Evolutionary conservation across 2,113 vertebrate species (phyloP).

Genomic region (Edolisoma coerulescens): DNA sequence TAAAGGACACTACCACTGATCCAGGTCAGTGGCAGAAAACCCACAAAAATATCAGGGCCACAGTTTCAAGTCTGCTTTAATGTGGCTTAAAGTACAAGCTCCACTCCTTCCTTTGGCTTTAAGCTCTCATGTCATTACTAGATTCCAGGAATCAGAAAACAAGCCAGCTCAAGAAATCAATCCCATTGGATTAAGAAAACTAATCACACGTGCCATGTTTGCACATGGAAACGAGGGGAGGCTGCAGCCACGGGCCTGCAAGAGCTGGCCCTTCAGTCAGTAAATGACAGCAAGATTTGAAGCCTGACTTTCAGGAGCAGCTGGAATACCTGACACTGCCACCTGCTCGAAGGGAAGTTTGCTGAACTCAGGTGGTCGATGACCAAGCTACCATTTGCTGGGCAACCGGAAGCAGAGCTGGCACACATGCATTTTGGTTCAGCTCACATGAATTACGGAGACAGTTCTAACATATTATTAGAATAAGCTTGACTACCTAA

Average conservation of each 20-base stretch:
- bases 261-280: background rate
- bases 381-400: background rate
- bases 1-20: background rate
- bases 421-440: background rate
- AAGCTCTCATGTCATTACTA: background rate
- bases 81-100: background rate
- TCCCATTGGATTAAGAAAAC: background rate
- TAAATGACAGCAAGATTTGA: background rate
- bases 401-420: background rate
- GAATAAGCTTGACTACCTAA: conserved; percentile 2
- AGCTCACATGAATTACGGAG: background rate
- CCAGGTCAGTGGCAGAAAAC: background rate
- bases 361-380: background rate
- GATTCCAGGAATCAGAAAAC: background rate
- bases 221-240: background rate
- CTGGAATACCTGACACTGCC: background rate
- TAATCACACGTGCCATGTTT: background rate
- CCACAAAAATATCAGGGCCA: background rate
- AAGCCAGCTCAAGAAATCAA: background rate
- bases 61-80: background rate
- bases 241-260: background rate
- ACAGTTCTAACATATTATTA: background rate
- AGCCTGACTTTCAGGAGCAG: background rate
- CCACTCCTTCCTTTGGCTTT: background rate
- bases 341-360: background rate